A percentile compares a stretch with the other conserved stretches of the same genome.
phyloP scores from a whole-genome alignment of 2,888 invertebrate genomes.

The Polymixis flavicincta region DNA sequence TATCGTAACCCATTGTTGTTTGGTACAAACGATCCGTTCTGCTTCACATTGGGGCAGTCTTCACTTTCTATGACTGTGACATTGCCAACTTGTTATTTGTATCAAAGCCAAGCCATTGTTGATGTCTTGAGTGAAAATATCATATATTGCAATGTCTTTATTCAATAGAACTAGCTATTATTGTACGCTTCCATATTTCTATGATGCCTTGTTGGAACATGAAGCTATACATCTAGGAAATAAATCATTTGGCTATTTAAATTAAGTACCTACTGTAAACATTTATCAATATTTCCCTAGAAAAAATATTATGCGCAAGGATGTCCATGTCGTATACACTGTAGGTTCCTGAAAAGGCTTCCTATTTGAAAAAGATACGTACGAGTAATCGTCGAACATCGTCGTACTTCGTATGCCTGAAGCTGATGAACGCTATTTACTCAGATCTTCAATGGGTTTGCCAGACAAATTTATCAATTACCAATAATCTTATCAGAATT shows the following conservation, averaged over 20 bases:
- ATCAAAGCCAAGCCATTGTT: slow-evolving; percentile 61
- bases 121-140: slow-evolving; percentile 57
- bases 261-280: too few species aligned
- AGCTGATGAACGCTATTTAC: too few species aligned
- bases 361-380: too few species aligned
- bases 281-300: too few species aligned
- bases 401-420: too few species aligned
- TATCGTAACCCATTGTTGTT: slow-evolving; percentile 72
- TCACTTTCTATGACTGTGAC: slow-evolving; percentile 86
- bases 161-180: slow-evolving; percentile 36
- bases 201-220: slow-evolving; percentile 1
- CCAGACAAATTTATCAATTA: too few species aligned
- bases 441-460: too few species aligned
- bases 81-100: slow-evolving; percentile 70
- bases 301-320: too few species aligned
- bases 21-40: slow-evolving; percentile 81
- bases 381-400: too few species aligned
- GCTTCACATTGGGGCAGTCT: slow-evolving; percentile 83
- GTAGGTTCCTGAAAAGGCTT: too few species aligned
- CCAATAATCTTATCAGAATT: too few species aligned
- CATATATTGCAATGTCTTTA: slow-evolving; percentile 40
- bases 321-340: too few species aligned
- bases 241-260: not conserved
- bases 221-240: not conserved
- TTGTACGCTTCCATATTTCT: slow-evolving; percentile 3